These are phyloP conservation scores for Catalaphyllia jardinei DNA, from an alignment of 64 coral and sea anemone genomes.

Conservation along the genomic window DNA sequence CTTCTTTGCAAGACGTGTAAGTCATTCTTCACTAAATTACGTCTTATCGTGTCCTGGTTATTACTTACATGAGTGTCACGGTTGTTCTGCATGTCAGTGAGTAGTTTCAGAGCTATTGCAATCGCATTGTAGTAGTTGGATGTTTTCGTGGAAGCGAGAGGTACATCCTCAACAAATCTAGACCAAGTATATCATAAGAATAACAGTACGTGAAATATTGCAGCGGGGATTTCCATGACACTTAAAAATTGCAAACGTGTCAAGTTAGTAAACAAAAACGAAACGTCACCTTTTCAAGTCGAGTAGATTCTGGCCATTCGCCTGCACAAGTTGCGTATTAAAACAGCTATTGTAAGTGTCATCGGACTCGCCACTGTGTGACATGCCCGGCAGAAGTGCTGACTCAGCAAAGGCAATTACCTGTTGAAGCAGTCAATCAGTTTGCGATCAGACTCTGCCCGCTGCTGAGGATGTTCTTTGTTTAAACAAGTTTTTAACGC, in stretches of 20 bases:
- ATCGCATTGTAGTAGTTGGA: conserved; percentile 80
- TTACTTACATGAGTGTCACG: conserved; percentile 81
- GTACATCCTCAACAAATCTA: conserved; percentile 78
- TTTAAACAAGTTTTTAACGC: no score
- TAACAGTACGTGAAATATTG: not conserved
- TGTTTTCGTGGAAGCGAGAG: conserved; percentile 71
- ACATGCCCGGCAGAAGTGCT: conserved; percentile 74
- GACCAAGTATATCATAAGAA: not conserved
- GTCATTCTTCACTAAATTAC: not conserved
- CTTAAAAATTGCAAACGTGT: no score
- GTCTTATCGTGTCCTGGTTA: not conserved
- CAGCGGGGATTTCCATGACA: no score
- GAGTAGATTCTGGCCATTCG: conserved; percentile 64
- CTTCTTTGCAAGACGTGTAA: no score
- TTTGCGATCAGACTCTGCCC: not conserved
- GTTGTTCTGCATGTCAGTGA: conserved; percentile 66
- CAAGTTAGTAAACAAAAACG: no score
- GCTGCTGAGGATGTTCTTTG: no score
- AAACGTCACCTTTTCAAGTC: conserved; percentile 55
- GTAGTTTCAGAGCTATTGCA: conserved; percentile 67
- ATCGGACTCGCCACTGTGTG: conserved; percentile 75
- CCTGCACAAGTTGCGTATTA: conserved; percentile 78
- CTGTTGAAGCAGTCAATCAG: not conserved
- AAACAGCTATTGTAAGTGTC: conserved; percentile 78
- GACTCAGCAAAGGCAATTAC: conserved; percentile 77